These are phyloP conservation scores for Clusia tigrina DNA, from an alignment of 2,888 invertebrate genomes.

Conservation along the genomic window DNA sequence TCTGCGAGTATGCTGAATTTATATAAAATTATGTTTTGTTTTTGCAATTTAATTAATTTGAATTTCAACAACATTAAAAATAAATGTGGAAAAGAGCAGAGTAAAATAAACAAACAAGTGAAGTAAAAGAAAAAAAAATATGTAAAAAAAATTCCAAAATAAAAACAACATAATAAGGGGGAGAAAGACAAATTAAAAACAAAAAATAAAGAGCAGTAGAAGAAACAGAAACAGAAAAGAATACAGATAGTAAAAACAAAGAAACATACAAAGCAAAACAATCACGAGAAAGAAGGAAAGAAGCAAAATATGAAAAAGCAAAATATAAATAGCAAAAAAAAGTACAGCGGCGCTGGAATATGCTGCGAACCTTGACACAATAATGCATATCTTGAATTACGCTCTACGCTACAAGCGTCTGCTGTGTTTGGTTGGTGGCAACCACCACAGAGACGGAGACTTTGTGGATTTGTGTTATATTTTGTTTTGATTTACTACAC, in stretches of 20 bases:
- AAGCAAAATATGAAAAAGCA: neutral
- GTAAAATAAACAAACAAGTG: neutral
- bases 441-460: too few relatives aligned
- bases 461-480: too few relatives aligned
- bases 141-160: neutral
- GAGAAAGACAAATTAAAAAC: neutral
- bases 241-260: neutral
- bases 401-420: too few relatives aligned
- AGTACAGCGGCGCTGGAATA: conserved; percentile 43
- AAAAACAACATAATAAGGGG: neutral
- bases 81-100: neutral
- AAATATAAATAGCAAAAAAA: neutral
- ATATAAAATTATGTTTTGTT: too few relatives aligned
- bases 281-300: neutral
- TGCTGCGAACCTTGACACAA: conserved; percentile 60
- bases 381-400: neutral
- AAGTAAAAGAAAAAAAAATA: conserved; percentile 2
- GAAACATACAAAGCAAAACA: neutral
- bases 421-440: too few relatives aligned
- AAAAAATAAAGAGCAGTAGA: neutral
- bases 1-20: too few relatives aligned
- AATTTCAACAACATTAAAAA: neutral
- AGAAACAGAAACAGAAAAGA: neutral
- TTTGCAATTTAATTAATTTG: neutral
- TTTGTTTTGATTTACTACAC: too few relatives aligned